Evolutionary conservation across 2,113 vertebrate species (phyloP).

Genomic region (Hydropotes inermis): DNA sequence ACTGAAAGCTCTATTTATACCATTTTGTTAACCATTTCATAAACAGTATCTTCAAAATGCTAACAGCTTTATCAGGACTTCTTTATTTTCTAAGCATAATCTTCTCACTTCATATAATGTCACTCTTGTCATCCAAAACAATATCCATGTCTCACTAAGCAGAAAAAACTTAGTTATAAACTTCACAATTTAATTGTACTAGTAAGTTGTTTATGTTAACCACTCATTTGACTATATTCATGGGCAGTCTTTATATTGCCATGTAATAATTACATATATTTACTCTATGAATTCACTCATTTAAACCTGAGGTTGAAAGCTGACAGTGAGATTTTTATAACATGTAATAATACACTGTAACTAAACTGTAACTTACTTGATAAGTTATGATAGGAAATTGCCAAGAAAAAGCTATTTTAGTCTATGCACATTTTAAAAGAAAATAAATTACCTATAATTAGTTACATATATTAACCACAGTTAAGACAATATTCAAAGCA

Average conservation of each 20-base stretch:
- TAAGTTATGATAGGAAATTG: background rate
- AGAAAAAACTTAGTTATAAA: background rate
- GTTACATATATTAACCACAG: background rate
- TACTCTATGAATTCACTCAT: background rate
- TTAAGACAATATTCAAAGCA: background rate
- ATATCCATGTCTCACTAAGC: background rate
- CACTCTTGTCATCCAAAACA: background rate
- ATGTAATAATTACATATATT: background rate
- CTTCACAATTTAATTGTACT: background rate
- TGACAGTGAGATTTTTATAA: background rate
- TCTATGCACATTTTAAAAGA: background rate
- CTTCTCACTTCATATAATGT: background rate
- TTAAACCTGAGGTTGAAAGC: background rate
- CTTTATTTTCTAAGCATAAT: background rate
- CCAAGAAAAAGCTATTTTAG: background rate
- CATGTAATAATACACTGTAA: background rate
- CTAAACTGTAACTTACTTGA: background rate
- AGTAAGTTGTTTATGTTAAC: background rate
- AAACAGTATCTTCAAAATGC: background rate
- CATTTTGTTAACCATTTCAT: background rate
- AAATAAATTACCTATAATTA: background rate
- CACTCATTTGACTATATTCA: background rate
- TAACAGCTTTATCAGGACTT: background rate
- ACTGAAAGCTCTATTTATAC: background rate
- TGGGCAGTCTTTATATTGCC: background rate